Evolutionary conservation across 2,797 vertebrate genomes (phyloP).

Genomic region (Malacoctenus gilli): DNA sequence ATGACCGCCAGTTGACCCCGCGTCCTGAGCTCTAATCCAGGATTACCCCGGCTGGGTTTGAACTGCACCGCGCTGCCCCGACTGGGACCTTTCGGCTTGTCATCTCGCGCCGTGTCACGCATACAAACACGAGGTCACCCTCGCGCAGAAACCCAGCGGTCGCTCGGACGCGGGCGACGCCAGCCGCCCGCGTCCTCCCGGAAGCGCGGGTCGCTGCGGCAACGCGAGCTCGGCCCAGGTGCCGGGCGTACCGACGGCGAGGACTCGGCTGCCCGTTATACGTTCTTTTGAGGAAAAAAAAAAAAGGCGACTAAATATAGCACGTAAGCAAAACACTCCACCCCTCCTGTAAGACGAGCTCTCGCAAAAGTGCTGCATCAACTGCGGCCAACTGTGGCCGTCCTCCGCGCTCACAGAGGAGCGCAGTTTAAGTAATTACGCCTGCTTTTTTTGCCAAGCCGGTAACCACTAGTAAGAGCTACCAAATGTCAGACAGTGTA

Average conservation of each 20-base stretch:
- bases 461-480: slow-evolving; percentile 64
- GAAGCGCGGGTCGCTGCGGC: slow-evolving; percentile 30
- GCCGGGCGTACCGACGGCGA: slow-evolving; percentile 24
- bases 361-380: slow-evolving; percentile 59
- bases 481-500: slow-evolving; percentile 65
- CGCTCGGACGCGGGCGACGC: slow-evolving; percentile 1
- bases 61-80: slow-evolving; percentile 46
- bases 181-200: no score
- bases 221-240: slow-evolving; percentile 46
- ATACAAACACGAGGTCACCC: slow-evolving; percentile 25
- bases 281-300: slow-evolving; percentile 55
- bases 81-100: slow-evolving; percentile 35
- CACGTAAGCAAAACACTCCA: slow-evolving; percentile 67
- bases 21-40: slow-evolving; percentile 73
- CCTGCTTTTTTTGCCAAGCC: slow-evolving; percentile 46
- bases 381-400: slow-evolving; percentile 56
- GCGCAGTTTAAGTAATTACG: slow-evolving; percentile 54
- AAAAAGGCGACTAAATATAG: slow-evolving; percentile 68
- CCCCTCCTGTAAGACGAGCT: slow-evolving; percentile 44
- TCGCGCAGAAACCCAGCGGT: slow-evolving; percentile 11
- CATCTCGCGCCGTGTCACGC: slow-evolving; percentile 30
- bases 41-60: slow-evolving; percentile 70
- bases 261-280: slow-evolving; percentile 44
- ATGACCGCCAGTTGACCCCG: slow-evolving; percentile 69
- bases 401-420: slow-evolving; percentile 48